Base-by-base conservation (phyloP, 1,140 invertebrate genomes). In the Xylocopa sonorina region DNA sequence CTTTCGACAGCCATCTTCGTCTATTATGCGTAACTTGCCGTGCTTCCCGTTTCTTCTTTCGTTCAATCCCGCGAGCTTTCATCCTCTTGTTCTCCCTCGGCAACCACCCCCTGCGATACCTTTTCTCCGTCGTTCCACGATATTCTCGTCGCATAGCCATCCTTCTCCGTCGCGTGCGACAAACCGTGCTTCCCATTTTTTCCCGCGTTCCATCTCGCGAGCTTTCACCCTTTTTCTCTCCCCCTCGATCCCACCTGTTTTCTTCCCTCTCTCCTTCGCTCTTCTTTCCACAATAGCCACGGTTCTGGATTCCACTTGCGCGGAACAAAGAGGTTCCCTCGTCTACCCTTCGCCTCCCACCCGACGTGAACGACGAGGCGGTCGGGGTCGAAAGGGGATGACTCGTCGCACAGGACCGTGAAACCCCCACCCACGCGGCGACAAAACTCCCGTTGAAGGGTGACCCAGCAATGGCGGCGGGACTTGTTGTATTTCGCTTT, bases 401-500 rank as follows among this genome's bases (percentile, higher is more conserved):
- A 85, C 83, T 80, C 78, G 76, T 78, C 68, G 78, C 50, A 72
- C 85, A 81, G 72, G 73, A 53, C 73, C 68, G 75, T 81, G 79
- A 67, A 53, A 72, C 79, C 64, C 72, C 79, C 76, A 80, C 80
- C 84, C 80, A 75, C 84, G 73, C 85, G 53, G 81, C 80, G 87
- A 89, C 89, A 88, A 91, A 90, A 91, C 86, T 91, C 88, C 87
- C 85, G 88, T 78, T 87, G 91, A 90, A 91, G 89, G 89, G 87
- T 90, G 90, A 90, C 72, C 87, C 89, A 92, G 91, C 92, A 93
- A 93, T 93, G 92, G 92, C 92, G 92, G 81, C 91, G 86, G 88
- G 91, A 92, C 91, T 92, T 92, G 91, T 92, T 92, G 89, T 92
- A 92, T 92, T 93, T 92, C 80, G 80, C 87, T 88, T 87, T 85